A percentile compares a stretch with the other conserved stretches of the same genome.
Evolutionary conservation across 1,140 invertebrate genomes (phyloP).

Genomic region (Holotrichia oblita): DNA sequence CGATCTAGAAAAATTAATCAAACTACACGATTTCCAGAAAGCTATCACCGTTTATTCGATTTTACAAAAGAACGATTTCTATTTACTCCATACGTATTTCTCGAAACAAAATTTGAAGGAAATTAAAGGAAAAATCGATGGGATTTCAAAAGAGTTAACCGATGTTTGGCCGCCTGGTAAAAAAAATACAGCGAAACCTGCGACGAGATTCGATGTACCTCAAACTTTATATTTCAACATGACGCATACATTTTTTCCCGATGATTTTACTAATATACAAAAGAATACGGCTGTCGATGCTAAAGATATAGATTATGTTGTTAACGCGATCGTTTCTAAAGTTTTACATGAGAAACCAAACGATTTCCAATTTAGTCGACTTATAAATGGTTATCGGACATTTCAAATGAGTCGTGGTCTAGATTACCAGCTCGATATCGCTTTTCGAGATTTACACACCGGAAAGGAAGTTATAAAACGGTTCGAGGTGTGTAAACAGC

Average conservation of each 20-base stretch:
- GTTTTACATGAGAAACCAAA: constrained; percentile 66
- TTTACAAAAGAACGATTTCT: constrained; percentile 70
- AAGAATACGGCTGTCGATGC: constrained; percentile 69
- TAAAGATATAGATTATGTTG: constrained; percentile 73
- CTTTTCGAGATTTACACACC: constrained; percentile 54
- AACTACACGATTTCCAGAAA: constrained; percentile 64
- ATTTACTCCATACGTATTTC: constrained; percentile 77
- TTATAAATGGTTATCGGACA: constrained; percentile 84
- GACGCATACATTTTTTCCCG: constrained; percentile 80
- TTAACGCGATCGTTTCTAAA: constrained; percentile 68
- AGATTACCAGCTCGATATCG: constrained; percentile 86
- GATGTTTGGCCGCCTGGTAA: constrained; percentile 84
- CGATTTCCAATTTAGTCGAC: constrained; percentile 65
- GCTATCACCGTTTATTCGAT: constrained; percentile 74
- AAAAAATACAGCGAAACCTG: constrained; percentile 71
- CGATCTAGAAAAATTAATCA: constrained; percentile 63
- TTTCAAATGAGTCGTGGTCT: constrained; percentile 90
- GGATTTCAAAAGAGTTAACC: constrained; percentile 62
- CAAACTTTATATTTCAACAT: constrained; percentile 86
- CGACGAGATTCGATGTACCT: constrained; percentile 85
- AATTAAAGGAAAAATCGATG: constrained; percentile 64
- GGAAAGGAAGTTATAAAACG: constrained; percentile 62
- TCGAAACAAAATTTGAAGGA: constrained; percentile 66
- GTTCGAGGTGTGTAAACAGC: constrained; percentile 77
- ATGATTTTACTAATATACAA: constrained; percentile 71